These are phyloP conservation scores for Gopherus evgoodei DNA, from an alignment of 2,113 vertebrate species.

Conservation along the genomic window DNA sequence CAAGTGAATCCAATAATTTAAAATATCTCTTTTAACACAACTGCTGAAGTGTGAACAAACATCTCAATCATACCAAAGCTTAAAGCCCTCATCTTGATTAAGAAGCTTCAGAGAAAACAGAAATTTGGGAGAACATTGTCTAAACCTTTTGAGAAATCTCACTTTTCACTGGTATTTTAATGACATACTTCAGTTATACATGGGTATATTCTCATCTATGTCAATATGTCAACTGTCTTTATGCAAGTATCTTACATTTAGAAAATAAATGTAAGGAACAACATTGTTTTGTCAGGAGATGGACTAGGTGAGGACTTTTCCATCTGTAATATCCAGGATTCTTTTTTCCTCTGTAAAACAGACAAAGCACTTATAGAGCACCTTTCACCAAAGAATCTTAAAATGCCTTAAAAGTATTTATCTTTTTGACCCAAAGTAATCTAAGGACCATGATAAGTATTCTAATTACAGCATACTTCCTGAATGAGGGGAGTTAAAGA, in stretches of 20 bases:
- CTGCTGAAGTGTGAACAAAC: neutral
- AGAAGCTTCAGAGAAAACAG: neutral
- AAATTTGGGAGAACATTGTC: neutral
- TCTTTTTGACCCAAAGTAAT: neutral
- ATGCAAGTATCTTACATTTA: neutral
- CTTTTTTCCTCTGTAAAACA: neutral
- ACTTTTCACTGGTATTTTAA: neutral
- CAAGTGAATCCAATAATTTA: constrained; percentile 4
- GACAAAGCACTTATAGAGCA: neutral
- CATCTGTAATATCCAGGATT: neutral
- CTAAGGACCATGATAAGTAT: neutral
- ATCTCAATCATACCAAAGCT: neutral
- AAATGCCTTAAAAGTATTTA: neutral
- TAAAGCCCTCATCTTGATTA: neutral
- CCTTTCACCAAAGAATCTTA: neutral
- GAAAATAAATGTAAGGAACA: neutral
- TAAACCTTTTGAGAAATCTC: neutral
- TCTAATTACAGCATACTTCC: neutral
- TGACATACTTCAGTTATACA: neutral
- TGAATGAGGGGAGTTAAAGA: neutral
- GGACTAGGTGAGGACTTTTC: neutral
- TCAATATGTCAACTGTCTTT: neutral
- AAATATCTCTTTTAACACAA: neutral
- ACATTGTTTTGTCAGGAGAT: neutral
- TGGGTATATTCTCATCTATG: neutral